Percentiles rank a stretch among this genome's conserved stretches.
Conservation (phyloP, 2,113 vertebrate genomes). For the Antechinus stuartii region DNA sequence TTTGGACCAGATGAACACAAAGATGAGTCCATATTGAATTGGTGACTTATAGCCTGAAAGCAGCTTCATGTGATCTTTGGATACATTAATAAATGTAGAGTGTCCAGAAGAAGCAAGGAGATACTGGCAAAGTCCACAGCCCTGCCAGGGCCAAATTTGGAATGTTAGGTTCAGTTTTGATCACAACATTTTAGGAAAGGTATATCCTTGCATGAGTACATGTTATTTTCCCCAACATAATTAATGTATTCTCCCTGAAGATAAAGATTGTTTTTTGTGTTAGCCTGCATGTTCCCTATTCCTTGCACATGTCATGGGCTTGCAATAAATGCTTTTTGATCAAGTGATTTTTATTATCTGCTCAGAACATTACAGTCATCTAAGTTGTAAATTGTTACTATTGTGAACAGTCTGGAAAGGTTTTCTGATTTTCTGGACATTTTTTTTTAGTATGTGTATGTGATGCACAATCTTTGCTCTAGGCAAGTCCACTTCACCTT, state of each 20-base stretch:
- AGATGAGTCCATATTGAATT: neutral
- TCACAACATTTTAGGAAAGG: neutral
- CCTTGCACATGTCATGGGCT: neutral
- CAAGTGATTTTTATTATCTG: neutral
- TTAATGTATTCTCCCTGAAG: neutral
- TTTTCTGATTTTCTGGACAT: neutral
- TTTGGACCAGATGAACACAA: neutral
- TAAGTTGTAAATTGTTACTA: neutral
- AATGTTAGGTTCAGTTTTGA: neutral
- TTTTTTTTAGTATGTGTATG: neutral
- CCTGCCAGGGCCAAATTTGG: neutral
- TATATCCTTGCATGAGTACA: neutral
- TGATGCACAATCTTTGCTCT: neutral
- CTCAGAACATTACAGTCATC: neutral
- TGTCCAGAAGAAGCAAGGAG: neutral
- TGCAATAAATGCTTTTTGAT: neutral
- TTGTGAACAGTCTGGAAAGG: neutral
- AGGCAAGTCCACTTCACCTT: neutral
- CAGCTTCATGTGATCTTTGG: neutral
- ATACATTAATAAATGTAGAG: neutral
- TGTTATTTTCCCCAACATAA: neutral
- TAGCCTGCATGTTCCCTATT: neutral
- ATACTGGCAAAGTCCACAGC: neutral
- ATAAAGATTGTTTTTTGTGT: neutral
- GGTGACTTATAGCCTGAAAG: neutral